Conservation (phyloP, 1,140 invertebrate genomes). For the Lerema accius region DNA sequence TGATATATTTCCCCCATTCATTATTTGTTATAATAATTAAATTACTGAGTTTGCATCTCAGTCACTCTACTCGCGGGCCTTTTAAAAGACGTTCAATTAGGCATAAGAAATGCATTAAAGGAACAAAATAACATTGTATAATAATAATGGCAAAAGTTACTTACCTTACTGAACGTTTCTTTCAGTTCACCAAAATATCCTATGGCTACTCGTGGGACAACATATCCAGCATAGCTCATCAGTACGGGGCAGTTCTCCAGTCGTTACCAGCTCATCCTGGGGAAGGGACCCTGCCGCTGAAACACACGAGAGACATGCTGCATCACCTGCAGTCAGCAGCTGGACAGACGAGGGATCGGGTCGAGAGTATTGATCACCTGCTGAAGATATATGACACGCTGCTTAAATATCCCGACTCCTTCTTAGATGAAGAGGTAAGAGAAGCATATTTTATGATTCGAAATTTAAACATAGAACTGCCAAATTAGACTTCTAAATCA, state of each 20-base stretch:
- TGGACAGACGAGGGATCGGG: conserved; percentile 51
- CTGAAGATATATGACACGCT: conserved; percentile 69
- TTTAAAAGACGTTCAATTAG: too few species aligned
- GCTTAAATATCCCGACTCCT: conserved; percentile 70
- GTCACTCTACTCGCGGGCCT: too few species aligned
- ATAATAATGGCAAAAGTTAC: too few species aligned
- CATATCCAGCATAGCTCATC: conserved; percentile 66
- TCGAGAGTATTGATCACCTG: conserved; percentile 56
- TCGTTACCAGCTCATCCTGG: conserved; percentile 83
- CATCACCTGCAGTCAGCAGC: conserved; percentile 65
- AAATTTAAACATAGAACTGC: too few species aligned
- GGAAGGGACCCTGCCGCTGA: conserved; percentile 75
- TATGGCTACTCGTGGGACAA: conserved; percentile 86
- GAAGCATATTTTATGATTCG: too few species aligned
- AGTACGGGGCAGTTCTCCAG: conserved; percentile 80
- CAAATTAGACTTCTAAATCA: too few species aligned
- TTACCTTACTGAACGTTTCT: too few species aligned
- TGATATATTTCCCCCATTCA: too few species aligned
- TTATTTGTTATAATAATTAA: too few species aligned
- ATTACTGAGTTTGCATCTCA: too few species aligned
- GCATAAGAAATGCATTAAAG: too few species aligned
- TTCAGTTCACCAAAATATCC: conserved; percentile 84
- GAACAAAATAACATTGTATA: too few species aligned
- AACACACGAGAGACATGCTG: conserved; percentile 61
- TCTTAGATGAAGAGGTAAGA: conserved; percentile 73